These are phyloP conservation scores for Agrochola macilenta DNA, from an alignment of 2,888 invertebrate species.

Conservation along the genomic window DNA sequence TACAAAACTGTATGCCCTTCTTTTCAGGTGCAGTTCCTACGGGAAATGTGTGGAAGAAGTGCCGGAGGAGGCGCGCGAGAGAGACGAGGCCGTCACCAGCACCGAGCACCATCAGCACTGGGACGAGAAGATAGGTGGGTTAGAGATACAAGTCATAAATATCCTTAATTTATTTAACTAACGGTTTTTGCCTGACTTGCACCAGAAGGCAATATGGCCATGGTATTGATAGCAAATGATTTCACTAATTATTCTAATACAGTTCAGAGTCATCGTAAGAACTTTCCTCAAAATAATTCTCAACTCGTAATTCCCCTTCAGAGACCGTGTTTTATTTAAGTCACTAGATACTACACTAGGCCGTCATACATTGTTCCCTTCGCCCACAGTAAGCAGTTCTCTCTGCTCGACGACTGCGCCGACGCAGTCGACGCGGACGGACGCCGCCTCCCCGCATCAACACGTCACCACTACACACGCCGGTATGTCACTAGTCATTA, in stretches of 20 bases:
- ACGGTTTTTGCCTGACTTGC: background rate
- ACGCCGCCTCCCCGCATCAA: constrained; percentile 80
- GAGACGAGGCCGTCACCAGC: constrained; percentile 79
- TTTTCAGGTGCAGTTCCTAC: constrained; percentile 73
- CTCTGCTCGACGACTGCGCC: constrained; percentile 66
- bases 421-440: constrained; percentile 60
- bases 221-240: too few relatives aligned
- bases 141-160: background rate
- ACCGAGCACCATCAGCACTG: constrained; percentile 77
- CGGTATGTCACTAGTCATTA: constrained; percentile 62
- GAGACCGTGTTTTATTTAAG: background rate
- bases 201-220: background rate
- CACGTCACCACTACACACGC: constrained; percentile 83
- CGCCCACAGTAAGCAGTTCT: constrained; percentile 78
- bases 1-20: background rate
- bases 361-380: background rate
- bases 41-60: constrained; percentile 72
- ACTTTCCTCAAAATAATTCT: too few relatives aligned
- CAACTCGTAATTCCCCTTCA: too few relatives aligned
- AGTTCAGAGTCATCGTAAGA: too few relatives aligned
- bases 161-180: background rate
- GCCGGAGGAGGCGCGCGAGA: constrained; percentile 66
- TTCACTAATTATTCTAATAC: too few relatives aligned
- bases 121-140: constrained; percentile 81
- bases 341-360: background rate